A percentile compares a stretch with the other conserved stretches of the same genome.
These are phyloP conservation scores for Crepidodera aurea DNA, from an alignment of 2,888 invertebrate genomes.

Conservation along the genomic window DNA sequence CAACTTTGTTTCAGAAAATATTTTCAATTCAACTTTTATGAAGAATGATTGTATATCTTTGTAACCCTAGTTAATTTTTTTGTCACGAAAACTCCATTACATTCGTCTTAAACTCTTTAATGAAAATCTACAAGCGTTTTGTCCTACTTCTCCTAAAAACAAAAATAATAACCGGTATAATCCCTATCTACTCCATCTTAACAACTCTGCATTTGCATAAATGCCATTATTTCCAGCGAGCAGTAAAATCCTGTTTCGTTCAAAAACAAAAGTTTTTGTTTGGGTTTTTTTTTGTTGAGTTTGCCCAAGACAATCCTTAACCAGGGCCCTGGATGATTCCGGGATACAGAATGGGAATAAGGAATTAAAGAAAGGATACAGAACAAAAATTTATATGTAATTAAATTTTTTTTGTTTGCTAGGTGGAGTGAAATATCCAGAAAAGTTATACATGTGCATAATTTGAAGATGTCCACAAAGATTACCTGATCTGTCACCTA, in stretches of 20 bases:
- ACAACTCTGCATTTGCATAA: slow-evolving; percentile 35
- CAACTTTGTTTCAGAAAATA: too few relatives aligned
- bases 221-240: slow-evolving; percentile 33
- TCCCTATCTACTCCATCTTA: slow-evolving; percentile 25
- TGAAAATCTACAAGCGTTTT: slow-evolving; percentile 20
- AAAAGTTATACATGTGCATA: too few relatives aligned
- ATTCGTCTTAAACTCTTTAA: slow-evolving; percentile 15
- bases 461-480: too few relatives aligned
- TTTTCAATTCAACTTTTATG: too few relatives aligned
- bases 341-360: not conserved
- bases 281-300: slow-evolving; percentile 27
- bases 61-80: not conserved
- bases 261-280: slow-evolving; percentile 33
- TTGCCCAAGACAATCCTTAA: slow-evolving; percentile 26
- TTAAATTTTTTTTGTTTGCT: too few relatives aligned
- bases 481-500: too few relatives aligned
- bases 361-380: too few relatives aligned
- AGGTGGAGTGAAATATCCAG: too few relatives aligned
- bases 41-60: too few relatives aligned
- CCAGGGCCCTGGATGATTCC: slow-evolving; percentile 3
- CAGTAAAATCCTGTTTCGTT: slow-evolving; percentile 29
- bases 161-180: slow-evolving; percentile 33
- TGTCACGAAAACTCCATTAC: slow-evolving; percentile 20
- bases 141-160: slow-evolving; percentile 14
- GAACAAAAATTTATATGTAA: too few relatives aligned